Evolutionary conservation across 2,797 vertebrate genomes (phyloP), one percentile per base, ranked within the genome.

Genomic region (Clarias pachynema): DNA sequence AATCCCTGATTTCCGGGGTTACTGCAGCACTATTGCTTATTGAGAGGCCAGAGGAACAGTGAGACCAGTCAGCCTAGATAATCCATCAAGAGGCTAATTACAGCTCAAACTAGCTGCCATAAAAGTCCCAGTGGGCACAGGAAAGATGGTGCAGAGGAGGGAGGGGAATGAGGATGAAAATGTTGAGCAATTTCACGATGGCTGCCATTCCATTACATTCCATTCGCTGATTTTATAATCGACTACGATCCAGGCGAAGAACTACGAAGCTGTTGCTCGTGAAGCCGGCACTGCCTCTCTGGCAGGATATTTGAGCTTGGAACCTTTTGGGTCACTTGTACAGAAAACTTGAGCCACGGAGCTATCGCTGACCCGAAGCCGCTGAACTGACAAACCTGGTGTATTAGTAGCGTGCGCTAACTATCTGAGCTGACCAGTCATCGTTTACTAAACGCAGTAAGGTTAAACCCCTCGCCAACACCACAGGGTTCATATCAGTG

Each of bases 11-110:
- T 18, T 69, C 62, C 20, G 20, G 22, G n/a, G 69, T 57, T 40
- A 34, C 12, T 68, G 49, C 16, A 53, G 60, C 18, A 75, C 66
- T 34, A 12, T 37, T 75, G 70, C 70, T 68, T 66, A 24, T 22
- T 75, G 60, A 68, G 70, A 81, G n/a, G 24, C 72, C 56, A n/a
- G 81, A 44, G 8, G 12, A 79, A 83, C 37, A 83, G 37, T 62
- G 26, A 26, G 70, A 65, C 26, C 73, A 68, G 22, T 68, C 34
- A 60, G 65, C 68, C 60, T 34, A 56, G 66, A 65, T 83, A 83
- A 86, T 83, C 74, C 56, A 83, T 83, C 82, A 79, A 63, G 57
- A 37, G 81, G 31, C 73, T 86, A 86, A 86, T 86, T 86, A 86
- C 81, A 86, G 74, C 31, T 37, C 59, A 60, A 63, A 74, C 40